Percentiles rank a stretch among this genome's conserved stretches.
These are phyloP conservation scores for Pseudochirops corinnae DNA, from an alignment of 2,797 vertebrate species.

Conservation along the genomic window DNA sequence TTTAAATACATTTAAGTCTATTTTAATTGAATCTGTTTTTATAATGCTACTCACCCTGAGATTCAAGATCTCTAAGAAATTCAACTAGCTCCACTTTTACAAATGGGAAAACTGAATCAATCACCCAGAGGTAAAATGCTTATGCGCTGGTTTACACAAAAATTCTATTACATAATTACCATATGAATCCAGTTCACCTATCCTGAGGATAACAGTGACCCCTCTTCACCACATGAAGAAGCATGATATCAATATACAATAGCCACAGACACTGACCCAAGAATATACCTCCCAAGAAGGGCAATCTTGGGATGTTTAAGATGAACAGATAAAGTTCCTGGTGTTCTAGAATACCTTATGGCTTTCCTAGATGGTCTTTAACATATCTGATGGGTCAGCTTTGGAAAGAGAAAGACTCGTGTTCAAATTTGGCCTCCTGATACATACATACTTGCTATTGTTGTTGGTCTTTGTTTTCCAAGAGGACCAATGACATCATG, in stretches of 20 bases:
- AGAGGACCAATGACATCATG: not conserved
- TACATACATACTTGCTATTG: not conserved
- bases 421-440: not conserved
- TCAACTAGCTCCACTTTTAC: not conserved
- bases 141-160: slow-evolving; percentile 55
- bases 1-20: not conserved
- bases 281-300: not conserved
- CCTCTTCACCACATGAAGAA: not conserved
- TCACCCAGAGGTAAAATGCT: slow-evolving; percentile 22
- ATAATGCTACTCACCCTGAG: not conserved
- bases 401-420: not conserved
- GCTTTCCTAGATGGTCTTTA: not conserved
- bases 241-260: slow-evolving; percentile 5
- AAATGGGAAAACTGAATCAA: slow-evolving; percentile 32
- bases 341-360: not conserved
- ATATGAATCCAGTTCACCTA: slow-evolving; percentile 25
- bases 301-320: not conserved
- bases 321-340: not conserved
- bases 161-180: slow-evolving; percentile 3
- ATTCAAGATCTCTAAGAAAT: not conserved
- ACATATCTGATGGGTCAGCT: not conserved
- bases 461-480: not conserved
- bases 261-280: not conserved
- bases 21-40: not conserved
- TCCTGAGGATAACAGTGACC: not conserved